These are phyloP conservation scores for Drosophila oshimai DNA, from an alignment of 1,140 invertebrate species.

Conservation along the genomic window DNA sequence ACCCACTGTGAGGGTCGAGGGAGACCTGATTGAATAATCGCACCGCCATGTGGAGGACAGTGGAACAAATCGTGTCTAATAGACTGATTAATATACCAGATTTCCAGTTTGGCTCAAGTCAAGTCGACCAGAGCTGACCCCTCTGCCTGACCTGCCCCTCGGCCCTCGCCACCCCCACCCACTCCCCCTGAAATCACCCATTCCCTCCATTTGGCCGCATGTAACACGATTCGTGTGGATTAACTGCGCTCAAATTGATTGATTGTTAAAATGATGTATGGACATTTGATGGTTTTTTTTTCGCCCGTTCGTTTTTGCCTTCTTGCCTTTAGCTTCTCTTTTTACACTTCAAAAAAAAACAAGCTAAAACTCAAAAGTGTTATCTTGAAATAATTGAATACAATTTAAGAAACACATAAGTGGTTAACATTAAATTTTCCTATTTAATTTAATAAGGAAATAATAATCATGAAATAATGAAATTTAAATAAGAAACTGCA, in stretches of 20 bases:
- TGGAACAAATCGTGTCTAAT: slow-evolving; percentile 79
- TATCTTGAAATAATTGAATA: too few relatives aligned
- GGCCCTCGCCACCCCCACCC: background rate
- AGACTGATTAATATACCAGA: slow-evolving; percentile 80
- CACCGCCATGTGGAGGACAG: slow-evolving; percentile 41
- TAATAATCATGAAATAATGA: too few relatives aligned
- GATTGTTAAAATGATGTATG: slow-evolving; percentile 79
- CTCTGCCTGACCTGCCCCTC: background rate
- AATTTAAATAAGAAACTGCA: too few relatives aligned
- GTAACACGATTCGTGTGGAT: slow-evolving; percentile 77
- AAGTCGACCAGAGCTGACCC: slow-evolving; percentile 36
- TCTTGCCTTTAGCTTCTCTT: slow-evolving; percentile 9
- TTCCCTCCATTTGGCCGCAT: slow-evolving; percentile 30
- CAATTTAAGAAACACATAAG: too few relatives aligned
- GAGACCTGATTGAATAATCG: slow-evolving; percentile 72
- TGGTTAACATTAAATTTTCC: too few relatives aligned
- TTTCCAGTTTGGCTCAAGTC: slow-evolving; percentile 65
- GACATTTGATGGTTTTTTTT: slow-evolving; percentile 69
- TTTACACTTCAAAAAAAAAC: background rate
- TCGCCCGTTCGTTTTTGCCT: slow-evolving; percentile 14
- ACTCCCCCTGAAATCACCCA: background rate
- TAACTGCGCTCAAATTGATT: slow-evolving; percentile 78
- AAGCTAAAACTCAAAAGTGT: background rate
- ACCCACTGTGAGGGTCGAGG: slow-evolving; percentile 39
- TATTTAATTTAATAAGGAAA: too few relatives aligned